phyloP scores from a whole-genome alignment of 1,140 invertebrate genomes.

The Calliopsis andreniformis region DNA sequence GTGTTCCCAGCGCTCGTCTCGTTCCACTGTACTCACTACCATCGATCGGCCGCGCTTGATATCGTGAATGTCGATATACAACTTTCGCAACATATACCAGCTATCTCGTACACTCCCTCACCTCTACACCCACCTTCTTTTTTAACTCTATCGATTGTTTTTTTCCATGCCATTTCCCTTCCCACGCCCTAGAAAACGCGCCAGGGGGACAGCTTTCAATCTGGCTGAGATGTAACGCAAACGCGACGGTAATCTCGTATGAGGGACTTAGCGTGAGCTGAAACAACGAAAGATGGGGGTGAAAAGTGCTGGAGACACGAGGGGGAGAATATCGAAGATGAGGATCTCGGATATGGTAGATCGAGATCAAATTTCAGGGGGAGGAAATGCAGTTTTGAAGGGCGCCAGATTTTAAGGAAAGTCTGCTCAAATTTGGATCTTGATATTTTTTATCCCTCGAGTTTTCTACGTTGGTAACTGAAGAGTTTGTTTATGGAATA shows the following conservation, averaged over 20 bases:
- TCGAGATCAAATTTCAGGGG: too few relatives aligned
- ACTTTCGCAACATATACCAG: background rate
- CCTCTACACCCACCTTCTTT: background rate
- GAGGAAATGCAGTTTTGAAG: too few relatives aligned
- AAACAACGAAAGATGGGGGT: background rate
- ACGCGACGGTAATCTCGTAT: slow-evolving; percentile 16
- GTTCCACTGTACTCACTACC: slow-evolving; percentile 3
- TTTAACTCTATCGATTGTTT: slow-evolving; percentile 25
- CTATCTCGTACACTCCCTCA: slow-evolving; percentile 7
- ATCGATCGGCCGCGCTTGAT: background rate
- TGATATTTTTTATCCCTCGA: too few relatives aligned
- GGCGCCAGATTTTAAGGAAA: too few relatives aligned
- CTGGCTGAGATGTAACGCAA: slow-evolving; percentile 13
- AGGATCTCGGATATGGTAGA: background rate
- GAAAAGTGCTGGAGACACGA: background rate
- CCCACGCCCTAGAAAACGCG: background rate
- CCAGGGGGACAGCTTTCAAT: slow-evolving; percentile 31
- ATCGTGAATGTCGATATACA: background rate
- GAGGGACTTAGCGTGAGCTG: background rate
- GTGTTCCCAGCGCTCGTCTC: too few relatives aligned
- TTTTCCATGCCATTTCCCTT: slow-evolving; percentile 22
- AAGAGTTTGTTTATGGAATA: too few relatives aligned
- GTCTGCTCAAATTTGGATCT: too few relatives aligned
- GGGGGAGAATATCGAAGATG: background rate
- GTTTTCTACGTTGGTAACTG: too few relatives aligned